Base-by-base conservation (phyloP, 2,113 vertebrate species). In the Cygnus buccinator region DNA sequence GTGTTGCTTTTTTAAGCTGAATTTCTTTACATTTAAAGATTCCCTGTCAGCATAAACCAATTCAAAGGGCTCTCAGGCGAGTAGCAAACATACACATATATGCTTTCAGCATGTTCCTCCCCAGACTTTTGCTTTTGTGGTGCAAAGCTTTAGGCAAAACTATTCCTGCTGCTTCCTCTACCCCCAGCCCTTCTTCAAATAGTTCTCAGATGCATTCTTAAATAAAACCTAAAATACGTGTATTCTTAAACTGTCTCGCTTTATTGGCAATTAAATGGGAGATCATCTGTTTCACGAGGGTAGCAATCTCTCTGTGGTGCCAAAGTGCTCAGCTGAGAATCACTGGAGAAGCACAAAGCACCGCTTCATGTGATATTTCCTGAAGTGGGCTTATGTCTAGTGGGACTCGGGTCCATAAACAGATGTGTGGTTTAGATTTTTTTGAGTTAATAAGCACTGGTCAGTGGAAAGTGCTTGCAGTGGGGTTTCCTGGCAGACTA, bases 361-460 rank as follows among this genome's bases (percentile, higher is more conserved):
- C 67, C 80, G 65, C 52, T 92, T 93, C 63, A 28, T 81, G 78
- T 33, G 74, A 14, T 62, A 7, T 85, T 77, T 41, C 22, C 31
- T 77, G 63, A 52, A 80, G 67, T 67, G 63, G 31, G 41, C 22
- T 89, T 88, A 29, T 0, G 29, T 43, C 76, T 81, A 3, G 15
- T 67, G 68, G 79, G 68, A 63, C 25, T 39, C n/a, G 65, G 50
- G 78, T 63, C 63, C 11, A 22, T 79, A 83, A 94, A 71, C 0
- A 2, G 61, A 71, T 86, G 72, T 78, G 43, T 79, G 87, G 85
- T 94, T 94, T 91, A 94, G 41, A 80, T 83, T 91, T 92, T 79
- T 54, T 58, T 87, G 37, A 88, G 54, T 91, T 93, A 91, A 94
- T 93, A 87, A 85, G 33, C 46, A 28, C 87, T 83, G 81, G 84